Conservation (phyloP, 1,140 invertebrate genomes). For the Eriocheir sinensis region DNA sequence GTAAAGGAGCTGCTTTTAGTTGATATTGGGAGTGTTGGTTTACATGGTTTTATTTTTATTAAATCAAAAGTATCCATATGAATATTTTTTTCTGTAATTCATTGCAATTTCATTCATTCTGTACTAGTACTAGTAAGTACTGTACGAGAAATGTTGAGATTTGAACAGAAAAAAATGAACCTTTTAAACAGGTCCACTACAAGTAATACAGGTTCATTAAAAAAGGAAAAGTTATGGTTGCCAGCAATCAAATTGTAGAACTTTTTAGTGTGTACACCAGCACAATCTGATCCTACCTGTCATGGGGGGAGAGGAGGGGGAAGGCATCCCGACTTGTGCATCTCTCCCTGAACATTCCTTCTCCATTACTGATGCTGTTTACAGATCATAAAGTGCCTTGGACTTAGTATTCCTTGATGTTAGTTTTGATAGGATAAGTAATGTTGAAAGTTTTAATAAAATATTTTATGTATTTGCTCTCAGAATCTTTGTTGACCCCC, state of each 20-base stretch:
- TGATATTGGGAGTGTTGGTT: background rate
- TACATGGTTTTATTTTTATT: too few species aligned
- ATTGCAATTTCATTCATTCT: too few species aligned
- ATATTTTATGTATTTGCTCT: slow-evolving; percentile 57
- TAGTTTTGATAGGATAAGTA: slow-evolving; percentile 55
- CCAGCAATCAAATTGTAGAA: too few species aligned
- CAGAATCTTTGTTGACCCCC: background rate
- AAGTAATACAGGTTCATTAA: too few species aligned
- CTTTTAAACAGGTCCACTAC: too few species aligned
- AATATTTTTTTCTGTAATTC: too few species aligned
- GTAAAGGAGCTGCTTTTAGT: background rate
- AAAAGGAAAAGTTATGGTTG: too few species aligned
- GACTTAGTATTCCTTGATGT: slow-evolving; percentile 54
- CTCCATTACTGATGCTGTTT: slow-evolving; percentile 24
- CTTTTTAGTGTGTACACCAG: background rate
- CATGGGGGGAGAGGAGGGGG: background rate
- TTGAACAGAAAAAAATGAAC: too few species aligned
- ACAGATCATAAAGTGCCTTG: slow-evolving; percentile 50
- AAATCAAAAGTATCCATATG: too few species aligned
- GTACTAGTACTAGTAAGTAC: too few species aligned
- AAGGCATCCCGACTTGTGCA: background rate
- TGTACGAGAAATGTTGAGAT: too few species aligned
- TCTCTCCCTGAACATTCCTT: background rate
- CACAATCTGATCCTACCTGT: background rate
- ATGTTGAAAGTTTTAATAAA: slow-evolving; percentile 65